Evolutionary conservation across 2,113 vertebrate species (phyloP).

Genomic region (Apaloderma vittatum): DNA sequence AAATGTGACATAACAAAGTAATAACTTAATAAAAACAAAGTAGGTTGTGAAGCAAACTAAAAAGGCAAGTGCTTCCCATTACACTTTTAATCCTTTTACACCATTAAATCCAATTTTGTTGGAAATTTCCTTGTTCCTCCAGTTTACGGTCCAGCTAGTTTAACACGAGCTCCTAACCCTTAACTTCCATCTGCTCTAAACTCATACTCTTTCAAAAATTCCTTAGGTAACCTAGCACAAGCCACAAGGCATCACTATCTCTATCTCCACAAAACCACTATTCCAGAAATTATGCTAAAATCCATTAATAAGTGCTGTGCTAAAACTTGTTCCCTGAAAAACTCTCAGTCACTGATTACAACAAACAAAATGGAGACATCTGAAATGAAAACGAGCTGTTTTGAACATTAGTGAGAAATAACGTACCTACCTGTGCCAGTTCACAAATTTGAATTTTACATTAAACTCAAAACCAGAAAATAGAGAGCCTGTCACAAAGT

Average conservation of each 20-base stretch:
- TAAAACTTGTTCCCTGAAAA: neutral
- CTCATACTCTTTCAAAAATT: neutral
- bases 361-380: neutral
- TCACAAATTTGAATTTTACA: neutral
- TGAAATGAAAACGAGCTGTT: neutral
- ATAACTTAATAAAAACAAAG: neutral
- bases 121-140: neutral
- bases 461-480: neutral
- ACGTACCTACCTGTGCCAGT: neutral
- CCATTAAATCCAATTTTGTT: neutral
- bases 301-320: neutral
- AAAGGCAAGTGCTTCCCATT: neutral
- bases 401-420: neutral
- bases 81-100: neutral
- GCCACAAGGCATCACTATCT: neutral
- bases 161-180: neutral
- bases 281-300: neutral
- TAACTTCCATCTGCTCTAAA: neutral
- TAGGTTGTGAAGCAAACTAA: neutral
- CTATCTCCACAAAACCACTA: neutral
- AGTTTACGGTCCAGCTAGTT: neutral
- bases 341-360: neutral
- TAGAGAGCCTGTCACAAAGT: neutral
- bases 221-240: neutral
- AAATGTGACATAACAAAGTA: neutral